A percentile compares a stretch with the other conserved stretches of the same genome.
Conservation (phyloP, 2,113 vertebrate species). For the Reinhardtius hippoglossoides region DNA sequence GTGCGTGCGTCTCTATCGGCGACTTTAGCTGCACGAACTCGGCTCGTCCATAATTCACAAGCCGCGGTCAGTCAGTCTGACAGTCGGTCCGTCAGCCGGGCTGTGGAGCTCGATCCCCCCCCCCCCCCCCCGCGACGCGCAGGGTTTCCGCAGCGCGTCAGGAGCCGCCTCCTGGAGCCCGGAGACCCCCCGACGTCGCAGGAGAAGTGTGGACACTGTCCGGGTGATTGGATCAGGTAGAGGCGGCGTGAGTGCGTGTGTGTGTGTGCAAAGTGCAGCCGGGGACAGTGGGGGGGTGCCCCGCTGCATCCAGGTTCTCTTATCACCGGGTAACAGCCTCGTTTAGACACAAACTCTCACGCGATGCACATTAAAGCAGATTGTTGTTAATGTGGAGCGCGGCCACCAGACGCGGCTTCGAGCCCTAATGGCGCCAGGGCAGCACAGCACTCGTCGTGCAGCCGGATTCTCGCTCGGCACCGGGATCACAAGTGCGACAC, state of each 20-base stretch:
- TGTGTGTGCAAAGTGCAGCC: neutral
- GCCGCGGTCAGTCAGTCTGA: constrained; percentile 33
- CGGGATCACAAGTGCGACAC: neutral
- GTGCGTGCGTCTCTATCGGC: neutral
- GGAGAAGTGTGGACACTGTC: neutral
- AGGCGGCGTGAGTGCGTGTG: neutral
- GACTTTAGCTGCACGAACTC: constrained; percentile 44
- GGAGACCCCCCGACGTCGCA: too few relatives aligned
- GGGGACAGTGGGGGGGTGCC: neutral
- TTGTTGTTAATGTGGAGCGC: too few relatives aligned
- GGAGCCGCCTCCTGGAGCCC: too few relatives aligned
- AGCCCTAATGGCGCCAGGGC: too few relatives aligned
- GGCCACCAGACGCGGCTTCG: too few relatives aligned
- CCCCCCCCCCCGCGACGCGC: too few relatives aligned
- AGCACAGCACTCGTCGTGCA: too few relatives aligned
- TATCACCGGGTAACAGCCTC: neutral
- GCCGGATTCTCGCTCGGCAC: too few relatives aligned
- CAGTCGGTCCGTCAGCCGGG: too few relatives aligned
- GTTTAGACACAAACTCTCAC: neutral
- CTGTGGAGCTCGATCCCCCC: too few relatives aligned
- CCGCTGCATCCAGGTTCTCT: constrained; percentile 7
- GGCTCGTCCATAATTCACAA: constrained; percentile 70
- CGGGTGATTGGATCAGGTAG: constrained; percentile 34
- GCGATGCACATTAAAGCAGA: too few relatives aligned
- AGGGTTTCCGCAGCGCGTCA: neutral